Percentiles rank a stretch among this genome's conserved stretches.
Conservation (phyloP, 2,888 invertebrate species). For the Metalampra italica region DNA sequence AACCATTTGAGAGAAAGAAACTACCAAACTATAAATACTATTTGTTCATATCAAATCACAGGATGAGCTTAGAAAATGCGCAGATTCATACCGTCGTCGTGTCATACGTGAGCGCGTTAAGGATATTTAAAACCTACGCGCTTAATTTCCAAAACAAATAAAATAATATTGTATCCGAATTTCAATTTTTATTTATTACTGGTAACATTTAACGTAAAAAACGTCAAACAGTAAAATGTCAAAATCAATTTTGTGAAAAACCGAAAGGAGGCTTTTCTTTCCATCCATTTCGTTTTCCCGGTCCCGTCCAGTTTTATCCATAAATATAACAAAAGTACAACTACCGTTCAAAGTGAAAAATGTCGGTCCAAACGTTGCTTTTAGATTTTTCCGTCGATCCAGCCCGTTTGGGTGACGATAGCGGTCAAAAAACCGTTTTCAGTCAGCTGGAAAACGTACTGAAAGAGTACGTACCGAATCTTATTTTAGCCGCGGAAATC, state of each 20-base stretch:
- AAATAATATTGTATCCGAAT: slow-evolving; percentile 3
- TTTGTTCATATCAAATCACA: no score
- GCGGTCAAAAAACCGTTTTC: slow-evolving; percentile 81
- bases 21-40: no score
- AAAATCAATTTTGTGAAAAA: not conserved
- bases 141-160: no score
- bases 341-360: slow-evolving; percentile 39
- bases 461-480: slow-evolving; percentile 83
- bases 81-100: no score
- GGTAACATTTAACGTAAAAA: slow-evolving; percentile 4
- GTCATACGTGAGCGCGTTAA: no score
- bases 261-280: not conserved
- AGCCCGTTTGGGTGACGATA: slow-evolving; percentile 81
- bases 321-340: slow-evolving; percentile 24
- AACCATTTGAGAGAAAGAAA: no score
- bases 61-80: no score
- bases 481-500: slow-evolving; percentile 83
- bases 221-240: not conserved
- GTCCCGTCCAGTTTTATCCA: slow-evolving; percentile 39
- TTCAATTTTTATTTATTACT: not conserved
- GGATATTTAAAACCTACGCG: no score
- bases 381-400: slow-evolving; percentile 89
- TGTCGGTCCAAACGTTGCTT: slow-evolving; percentile 89
- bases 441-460: slow-evolving; percentile 83
- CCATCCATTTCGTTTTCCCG: slow-evolving; percentile 26